Base-by-base conservation (phyloP, 2,797 vertebrate genomes). In the Pipistrellus nathusii region DNA sequence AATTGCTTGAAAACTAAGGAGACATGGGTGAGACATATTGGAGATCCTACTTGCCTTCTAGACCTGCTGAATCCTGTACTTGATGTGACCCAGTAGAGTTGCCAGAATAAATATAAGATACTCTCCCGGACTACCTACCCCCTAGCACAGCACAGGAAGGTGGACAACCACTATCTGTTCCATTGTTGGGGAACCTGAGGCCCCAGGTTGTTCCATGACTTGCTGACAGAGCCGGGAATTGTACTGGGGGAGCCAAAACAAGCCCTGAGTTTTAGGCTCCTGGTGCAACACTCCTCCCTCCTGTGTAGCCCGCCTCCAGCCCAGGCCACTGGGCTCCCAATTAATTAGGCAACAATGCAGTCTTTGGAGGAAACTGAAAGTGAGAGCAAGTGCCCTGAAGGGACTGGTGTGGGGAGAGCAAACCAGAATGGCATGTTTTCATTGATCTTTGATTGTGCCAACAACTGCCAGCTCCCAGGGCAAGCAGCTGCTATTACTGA, bases 401-500 rank as follows among this genome's bases (percentile, higher is more conserved):
- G 27, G 25, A 84, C 55, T 84, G 48, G 76, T 41, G 68, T 64
- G 73, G 51, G 69, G 48, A 59, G 30, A 57, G 20, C 80, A 73
- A 82, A 93, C 87, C 88, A 85, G 94, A 89, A 85, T 75, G 89
- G 80, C 55, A 59, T 69, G 88, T 89, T 96, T 89, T 83, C 95
- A 92, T 92, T 95, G 94, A 93, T 95, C 88, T 87, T 64, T 62
- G 64, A 89, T 93, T 69, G 71, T 96, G 95, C 95, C 90, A 88
- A 86, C 10, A 25, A 84, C 73, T 76, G 85, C 90, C 44, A 2
- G 85, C 71, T 94, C 87, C 53, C 89, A 55, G 94, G 87, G 75
- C 94, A 77, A n/a, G 23, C 93, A 95, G 92, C 95, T 88, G 92
- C 88, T 84, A 2, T 38, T 86, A 94, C 93, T 96, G 94, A 97